Evolutionary conservation across 2,797 vertebrate genomes (phyloP).

Genomic region (Sebastes vulpes): DNA sequence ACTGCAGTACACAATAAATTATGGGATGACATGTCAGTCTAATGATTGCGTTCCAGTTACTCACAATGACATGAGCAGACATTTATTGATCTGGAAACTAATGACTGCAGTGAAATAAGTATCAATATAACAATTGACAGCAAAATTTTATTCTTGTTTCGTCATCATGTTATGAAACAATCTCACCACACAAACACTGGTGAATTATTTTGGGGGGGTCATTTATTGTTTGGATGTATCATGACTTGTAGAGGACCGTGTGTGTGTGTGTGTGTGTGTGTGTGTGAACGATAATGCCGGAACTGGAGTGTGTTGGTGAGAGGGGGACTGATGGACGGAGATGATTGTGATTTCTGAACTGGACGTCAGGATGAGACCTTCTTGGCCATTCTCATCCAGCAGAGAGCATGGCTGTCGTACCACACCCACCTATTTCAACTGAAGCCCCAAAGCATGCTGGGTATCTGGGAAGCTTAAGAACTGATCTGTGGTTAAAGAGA

Average conservation of each 20-base stretch:
- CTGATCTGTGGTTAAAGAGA: slow-evolving; percentile 84
- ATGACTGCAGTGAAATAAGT: slow-evolving; percentile 16
- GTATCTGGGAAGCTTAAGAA: slow-evolving; percentile 84
- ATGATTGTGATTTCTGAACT: slow-evolving; percentile 39
- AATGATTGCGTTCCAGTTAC: slow-evolving; percentile 21
- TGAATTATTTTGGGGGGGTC: not conserved
- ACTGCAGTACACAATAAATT: slow-evolving; percentile 14
- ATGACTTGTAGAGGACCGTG: not conserved
- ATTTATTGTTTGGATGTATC: slow-evolving; percentile 13
- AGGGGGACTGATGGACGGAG: slow-evolving; percentile 1
- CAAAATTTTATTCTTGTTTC: slow-evolving; percentile 49
- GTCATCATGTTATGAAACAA: slow-evolving; percentile 20
- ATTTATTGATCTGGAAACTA: slow-evolving; percentile 28
- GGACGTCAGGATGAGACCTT: slow-evolving; percentile 50
- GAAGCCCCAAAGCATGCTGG: slow-evolving; percentile 85
- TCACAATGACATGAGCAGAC: slow-evolving; percentile 8
- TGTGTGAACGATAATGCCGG: not conserved
- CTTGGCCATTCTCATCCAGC: slow-evolving; percentile 51
- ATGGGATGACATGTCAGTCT: not conserved
- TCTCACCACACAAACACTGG: slow-evolving; percentile 24
- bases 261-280: not conserved
- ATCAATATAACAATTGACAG: slow-evolving; percentile 28
- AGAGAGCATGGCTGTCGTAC: slow-evolving; percentile 29
- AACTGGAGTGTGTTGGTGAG: not conserved
- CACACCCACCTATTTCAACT: slow-evolving; percentile 77